Evolutionary conservation across 2,888 invertebrate genomes (phyloP).

Genomic region (Endotricha flammealis): DNA sequence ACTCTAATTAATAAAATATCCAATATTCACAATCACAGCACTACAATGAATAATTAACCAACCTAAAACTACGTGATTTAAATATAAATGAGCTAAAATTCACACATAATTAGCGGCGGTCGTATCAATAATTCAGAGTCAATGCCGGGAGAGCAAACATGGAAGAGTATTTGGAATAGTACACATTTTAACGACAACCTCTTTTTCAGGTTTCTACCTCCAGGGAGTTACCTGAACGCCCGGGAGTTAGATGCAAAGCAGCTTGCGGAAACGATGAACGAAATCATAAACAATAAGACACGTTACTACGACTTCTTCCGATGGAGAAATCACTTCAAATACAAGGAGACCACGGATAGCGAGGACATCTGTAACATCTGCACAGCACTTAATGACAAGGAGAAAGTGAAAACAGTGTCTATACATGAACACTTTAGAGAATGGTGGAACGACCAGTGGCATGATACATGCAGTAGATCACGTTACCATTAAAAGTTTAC

Average conservation of each 20-base stretch:
- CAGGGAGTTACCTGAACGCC: conserved; percentile 35
- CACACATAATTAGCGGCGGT: too few relatives aligned
- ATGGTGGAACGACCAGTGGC: conserved; percentile 9
- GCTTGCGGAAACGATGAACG: conserved; percentile 29
- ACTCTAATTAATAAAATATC: too few relatives aligned
- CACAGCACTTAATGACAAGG: conserved; percentile 24
- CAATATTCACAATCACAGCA: too few relatives aligned
- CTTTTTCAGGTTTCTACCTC: conserved; percentile 34
- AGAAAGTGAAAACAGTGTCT: conserved; percentile 20
- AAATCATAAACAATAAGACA: conserved; percentile 27
- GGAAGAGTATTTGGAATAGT: too few relatives aligned
- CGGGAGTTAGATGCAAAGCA: conserved; percentile 15
- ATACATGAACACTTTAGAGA: conserved; percentile 23
- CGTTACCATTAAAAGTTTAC: not conserved
- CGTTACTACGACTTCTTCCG: conserved; percentile 34
- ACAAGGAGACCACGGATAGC: conserved; percentile 24
- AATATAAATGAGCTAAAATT: too few relatives aligned
- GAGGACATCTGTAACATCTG: conserved; percentile 35
- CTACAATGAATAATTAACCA: too few relatives aligned
- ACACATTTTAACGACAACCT: too few relatives aligned
- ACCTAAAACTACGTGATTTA: too few relatives aligned
- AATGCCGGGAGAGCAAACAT: too few relatives aligned
- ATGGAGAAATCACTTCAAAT: conserved; percentile 39
- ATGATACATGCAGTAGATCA: not conserved
- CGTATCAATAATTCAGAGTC: too few relatives aligned